These are phyloP conservation scores for Drosophila hawaiiensis DNA, from an alignment of 2,888 invertebrate genomes.

Conservation along the genomic window DNA sequence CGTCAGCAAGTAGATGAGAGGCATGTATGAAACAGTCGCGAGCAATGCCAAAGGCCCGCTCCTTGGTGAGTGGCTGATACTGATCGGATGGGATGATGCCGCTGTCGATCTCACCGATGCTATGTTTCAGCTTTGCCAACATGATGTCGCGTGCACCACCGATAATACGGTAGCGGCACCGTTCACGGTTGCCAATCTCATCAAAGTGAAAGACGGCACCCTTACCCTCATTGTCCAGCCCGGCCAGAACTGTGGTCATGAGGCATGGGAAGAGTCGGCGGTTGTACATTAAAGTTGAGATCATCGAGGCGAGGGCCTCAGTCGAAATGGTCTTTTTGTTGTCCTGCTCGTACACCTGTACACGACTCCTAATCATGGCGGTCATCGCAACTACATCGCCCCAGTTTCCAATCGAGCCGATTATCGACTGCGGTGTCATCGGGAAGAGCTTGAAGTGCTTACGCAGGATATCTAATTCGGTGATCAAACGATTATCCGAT, in stretches of 20 bases:
- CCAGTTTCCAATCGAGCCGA: not conserved
- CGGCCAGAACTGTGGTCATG: not conserved
- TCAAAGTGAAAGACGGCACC: not conserved
- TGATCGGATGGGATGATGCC: too few relatives aligned
- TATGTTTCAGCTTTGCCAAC: not conserved
- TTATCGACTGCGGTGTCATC: not conserved
- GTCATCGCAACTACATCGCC: not conserved
- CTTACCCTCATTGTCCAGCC: not conserved
- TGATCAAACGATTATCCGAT: not conserved
- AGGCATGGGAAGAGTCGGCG: not conserved
- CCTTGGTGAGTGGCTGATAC: not conserved
- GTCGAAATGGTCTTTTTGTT: not conserved
- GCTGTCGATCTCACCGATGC: not conserved
- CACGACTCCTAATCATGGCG: not conserved
- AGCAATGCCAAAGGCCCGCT: not conserved
- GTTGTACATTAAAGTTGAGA: not conserved
- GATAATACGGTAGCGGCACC: not conserved
- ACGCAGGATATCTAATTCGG: not conserved
- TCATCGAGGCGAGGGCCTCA: not conserved
- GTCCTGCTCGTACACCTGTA: not conserved
- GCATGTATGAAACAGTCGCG: not conserved
- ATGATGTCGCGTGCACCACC: not conserved
- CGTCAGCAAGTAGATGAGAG: not conserved
- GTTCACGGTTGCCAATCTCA: not conserved
- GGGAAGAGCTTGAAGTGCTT: not conserved